Evolutionary conservation across 1,140 invertebrate genomes (phyloP).

Genomic region (Medauroidea extradentata): DNA sequence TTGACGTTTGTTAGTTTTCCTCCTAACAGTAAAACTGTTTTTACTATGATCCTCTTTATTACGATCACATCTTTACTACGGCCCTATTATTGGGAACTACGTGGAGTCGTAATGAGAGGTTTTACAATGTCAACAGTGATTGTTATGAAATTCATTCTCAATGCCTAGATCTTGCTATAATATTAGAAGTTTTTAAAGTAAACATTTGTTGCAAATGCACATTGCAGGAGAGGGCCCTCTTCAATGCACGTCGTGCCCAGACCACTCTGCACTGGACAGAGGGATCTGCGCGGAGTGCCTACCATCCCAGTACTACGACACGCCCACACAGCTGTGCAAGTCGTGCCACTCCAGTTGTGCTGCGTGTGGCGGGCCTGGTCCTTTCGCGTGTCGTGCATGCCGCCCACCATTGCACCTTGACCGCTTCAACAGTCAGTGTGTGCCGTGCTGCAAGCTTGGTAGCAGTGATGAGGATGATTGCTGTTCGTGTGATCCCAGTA

Average conservation of each 20-base stretch:
- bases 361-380: constrained; percentile 63
- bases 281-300: constrained; percentile 69
- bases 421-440: constrained; percentile 66
- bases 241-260: constrained; percentile 66
- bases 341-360: constrained; percentile 63
- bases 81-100: too few relatives aligned
- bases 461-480: constrained; percentile 50
- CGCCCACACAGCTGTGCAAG: constrained; percentile 60
- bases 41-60: too few relatives aligned
- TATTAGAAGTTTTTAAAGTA: too few relatives aligned
- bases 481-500: constrained; percentile 61
- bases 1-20: too few relatives aligned
- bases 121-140: too few relatives aligned
- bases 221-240: constrained; percentile 61
- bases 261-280: constrained; percentile 65
- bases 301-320: constrained; percentile 66
- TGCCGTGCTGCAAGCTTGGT: constrained; percentile 57
- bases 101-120: too few relatives aligned
- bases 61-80: too few relatives aligned
- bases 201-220: too few relatives aligned
- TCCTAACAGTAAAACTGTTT: too few relatives aligned
- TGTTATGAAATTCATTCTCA: too few relatives aligned
- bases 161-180: too few relatives aligned
- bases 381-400: constrained; percentile 63
- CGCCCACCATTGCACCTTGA: constrained; percentile 59